phyloP scores from a whole-genome alignment of 2,888 invertebrate species.

The Agrotis ipsilon region DNA sequence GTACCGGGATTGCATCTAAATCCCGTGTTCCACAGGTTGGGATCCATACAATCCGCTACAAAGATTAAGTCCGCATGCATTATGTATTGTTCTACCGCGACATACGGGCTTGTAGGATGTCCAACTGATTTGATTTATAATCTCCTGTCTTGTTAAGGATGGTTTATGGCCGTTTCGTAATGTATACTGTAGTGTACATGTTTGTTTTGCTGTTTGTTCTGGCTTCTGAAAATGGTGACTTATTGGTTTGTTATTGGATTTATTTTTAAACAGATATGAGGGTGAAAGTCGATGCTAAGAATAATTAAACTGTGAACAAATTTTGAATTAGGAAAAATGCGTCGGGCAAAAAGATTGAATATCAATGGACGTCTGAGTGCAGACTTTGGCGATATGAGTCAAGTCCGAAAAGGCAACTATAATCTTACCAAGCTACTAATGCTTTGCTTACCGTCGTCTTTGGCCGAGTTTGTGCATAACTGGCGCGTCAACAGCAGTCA shows the following conservation, averaged over 20 bases:
- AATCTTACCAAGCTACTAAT: background rate
- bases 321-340: no score
- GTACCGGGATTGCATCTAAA: constrained; percentile 51
- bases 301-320: no score
- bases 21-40: constrained; percentile 62
- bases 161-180: constrained; percentile 6
- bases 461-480: constrained; percentile 6
- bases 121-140: constrained; percentile 56
- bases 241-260: no score
- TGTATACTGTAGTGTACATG: background rate
- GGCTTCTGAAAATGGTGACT: no score
- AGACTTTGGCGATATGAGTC: no score
- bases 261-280: background rate
- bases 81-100: constrained; percentile 55
- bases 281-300: background rate
- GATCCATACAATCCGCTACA: constrained; percentile 35
- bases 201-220: background rate
- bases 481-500: constrained; percentile 28
- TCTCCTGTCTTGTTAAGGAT: constrained; percentile 30
- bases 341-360: no score
- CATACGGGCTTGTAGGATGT: constrained; percentile 10
- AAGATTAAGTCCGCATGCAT: constrained; percentile 64
- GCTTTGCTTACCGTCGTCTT: background rate
- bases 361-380: no score
- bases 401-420: no score